Evolutionary conservation across 2,113 vertebrate genomes (phyloP), one percentile per base, ranked within the genome.

Genomic region (Semicossyphus pulcher): DNA sequence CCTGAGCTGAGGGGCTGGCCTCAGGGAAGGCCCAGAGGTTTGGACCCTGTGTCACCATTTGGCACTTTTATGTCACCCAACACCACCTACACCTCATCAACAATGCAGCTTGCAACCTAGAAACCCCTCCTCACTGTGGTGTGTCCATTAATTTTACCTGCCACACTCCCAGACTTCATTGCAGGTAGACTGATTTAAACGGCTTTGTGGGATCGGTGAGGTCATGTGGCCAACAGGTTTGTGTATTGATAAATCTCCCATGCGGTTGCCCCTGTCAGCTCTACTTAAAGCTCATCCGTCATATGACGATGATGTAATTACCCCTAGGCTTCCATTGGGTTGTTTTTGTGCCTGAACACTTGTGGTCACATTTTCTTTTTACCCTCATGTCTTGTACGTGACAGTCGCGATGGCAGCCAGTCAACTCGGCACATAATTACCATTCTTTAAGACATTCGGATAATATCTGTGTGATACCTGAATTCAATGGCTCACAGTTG

Each of bases 291-390:
- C 31, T 78, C 69, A 70, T 84, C 67, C 0, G 14, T 88, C 61
- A 76, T 31, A 52, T 32, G 23, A 37, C 53, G 60, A 60, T 67
- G 70, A 74, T 79, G 77, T 74, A 34, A 74, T 75, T 62, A 61
- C 34, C 54, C 31, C 0, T 5, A 65, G 51, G 37, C 68, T 16
- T 68, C 23, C 9, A 3, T 2, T 36, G 37, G 29, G 9, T 32
- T 9, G 37, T 52, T 41, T 47, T 7, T 45, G 9, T 7, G 28
- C 11, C 37, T 39, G 14, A 31, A 48, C 12, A 2, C 7, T 8
- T 23, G 23, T 26, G 36, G 15, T 1, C 4, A 16, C 2, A 0
- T 37, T 42, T 20, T 32, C n/a, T 21, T 18, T 41, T 32, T 29
- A 20, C 15, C 64, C 26, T 21, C 25, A 18, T 3, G 21, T 12